Percentiles rank a stretch among this genome's conserved stretches.
Conservation (phyloP, 2,888 invertebrate species). For the Platycheirus rosarum region DNA sequence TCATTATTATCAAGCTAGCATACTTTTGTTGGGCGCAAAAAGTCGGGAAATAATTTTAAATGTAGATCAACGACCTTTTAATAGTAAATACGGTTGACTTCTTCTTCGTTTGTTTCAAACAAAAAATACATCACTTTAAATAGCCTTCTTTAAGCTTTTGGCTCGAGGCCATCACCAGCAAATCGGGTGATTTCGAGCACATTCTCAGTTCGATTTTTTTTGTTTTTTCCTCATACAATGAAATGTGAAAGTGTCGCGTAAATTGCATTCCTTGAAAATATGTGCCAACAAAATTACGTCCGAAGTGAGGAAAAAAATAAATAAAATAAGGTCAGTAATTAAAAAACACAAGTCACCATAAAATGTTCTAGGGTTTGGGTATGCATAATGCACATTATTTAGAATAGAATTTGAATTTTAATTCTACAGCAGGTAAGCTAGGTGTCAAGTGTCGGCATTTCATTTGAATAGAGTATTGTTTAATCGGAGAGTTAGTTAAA, state of each 20-base stretch:
- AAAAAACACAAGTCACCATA: neutral
- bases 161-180: constrained; percentile 33
- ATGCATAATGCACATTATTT: neutral
- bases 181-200: constrained; percentile 51
- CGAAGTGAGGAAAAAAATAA: neutral
- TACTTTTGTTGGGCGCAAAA: constrained; percentile 29
- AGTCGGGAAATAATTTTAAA: constrained; percentile 14
- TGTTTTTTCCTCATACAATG: neutral
- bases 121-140: constrained; percentile 35
- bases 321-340: constrained; percentile 17
- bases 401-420: neutral
- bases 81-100: constrained; percentile 34
- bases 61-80: constrained; percentile 62
- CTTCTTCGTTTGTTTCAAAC: neutral
- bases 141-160: constrained; percentile 39
- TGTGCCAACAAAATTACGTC: constrained; percentile 5
- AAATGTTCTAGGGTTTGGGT: neutral
- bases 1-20: no score
- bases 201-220: constrained; percentile 4
- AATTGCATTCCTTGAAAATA: constrained; percentile 2
- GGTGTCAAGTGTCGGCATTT: neutral
- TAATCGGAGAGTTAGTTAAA: no score
- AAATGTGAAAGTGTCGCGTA: neutral
- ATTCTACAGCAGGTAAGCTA: no score
- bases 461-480: neutral